A percentile compares a stretch with the other conserved stretches of the same genome.
phyloP scores from a whole-genome alignment of 2,797 vertebrate species.

The Eulemur mongoz region DNA sequence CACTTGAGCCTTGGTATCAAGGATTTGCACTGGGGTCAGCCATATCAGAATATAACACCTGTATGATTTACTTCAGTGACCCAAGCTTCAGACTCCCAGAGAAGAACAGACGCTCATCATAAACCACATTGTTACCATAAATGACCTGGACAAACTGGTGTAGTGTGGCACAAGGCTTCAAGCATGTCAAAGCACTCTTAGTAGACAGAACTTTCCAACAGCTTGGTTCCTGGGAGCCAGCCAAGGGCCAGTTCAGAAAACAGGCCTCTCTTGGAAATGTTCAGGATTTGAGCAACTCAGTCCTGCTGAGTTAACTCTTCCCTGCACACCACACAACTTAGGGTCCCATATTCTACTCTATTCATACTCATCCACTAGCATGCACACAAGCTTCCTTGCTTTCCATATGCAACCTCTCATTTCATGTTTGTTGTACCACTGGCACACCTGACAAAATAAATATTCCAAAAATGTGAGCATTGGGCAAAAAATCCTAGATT shows the following conservation, averaged over 20 bases:
- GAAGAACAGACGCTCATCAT: background rate
- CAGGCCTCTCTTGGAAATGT: background rate
- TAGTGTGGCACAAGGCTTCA: background rate
- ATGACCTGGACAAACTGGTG: accelerated
- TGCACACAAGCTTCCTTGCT: background rate
- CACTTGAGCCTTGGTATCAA: background rate
- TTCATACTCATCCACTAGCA: background rate
- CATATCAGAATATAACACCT: background rate
- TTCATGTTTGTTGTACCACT: background rate
- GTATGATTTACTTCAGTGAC: background rate
- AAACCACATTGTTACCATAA: background rate
- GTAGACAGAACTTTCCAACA: background rate
- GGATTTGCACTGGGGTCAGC: background rate
- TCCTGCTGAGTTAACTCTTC: accelerated
- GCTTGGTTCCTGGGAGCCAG: no score
- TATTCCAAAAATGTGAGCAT: background rate
- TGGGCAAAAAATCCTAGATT: background rate
- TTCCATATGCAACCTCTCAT: background rate
- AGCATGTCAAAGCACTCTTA: background rate
- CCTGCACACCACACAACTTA: accelerated
- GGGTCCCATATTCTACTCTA: background rate
- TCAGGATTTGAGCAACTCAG: background rate
- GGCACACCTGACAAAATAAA: background rate
- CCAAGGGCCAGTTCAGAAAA: background rate
- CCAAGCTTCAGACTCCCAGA: background rate